phyloP scores from a whole-genome alignment of 2,113 vertebrate genomes.

The Myanophis thanlyinensis region DNA sequence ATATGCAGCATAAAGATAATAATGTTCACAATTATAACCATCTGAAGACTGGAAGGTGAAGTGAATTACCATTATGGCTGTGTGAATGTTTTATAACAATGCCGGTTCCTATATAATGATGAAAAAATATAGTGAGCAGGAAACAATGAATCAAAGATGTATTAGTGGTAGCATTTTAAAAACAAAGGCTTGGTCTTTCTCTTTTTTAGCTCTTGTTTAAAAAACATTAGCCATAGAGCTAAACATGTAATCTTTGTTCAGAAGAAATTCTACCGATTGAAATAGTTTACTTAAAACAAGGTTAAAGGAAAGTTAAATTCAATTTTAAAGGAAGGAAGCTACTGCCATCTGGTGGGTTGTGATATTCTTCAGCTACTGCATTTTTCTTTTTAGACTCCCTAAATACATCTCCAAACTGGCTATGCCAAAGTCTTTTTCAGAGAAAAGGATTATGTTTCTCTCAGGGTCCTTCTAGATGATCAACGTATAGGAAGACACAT shows the following conservation, averaged over 20 bases:
- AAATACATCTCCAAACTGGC: background rate
- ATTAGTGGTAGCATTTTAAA: conserved; percentile 30
- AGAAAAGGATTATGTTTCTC: background rate
- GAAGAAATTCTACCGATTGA: conserved; percentile 55
- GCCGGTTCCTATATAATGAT: background rate
- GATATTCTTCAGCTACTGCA: background rate
- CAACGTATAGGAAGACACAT: background rate
- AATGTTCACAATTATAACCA: background rate
- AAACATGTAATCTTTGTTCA: conserved; percentile 47
- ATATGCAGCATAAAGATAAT: background rate
- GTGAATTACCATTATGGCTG: background rate
- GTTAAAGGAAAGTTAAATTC: background rate
- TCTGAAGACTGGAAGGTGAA: conserved; percentile 11
- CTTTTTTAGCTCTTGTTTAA: conserved; percentile 11
- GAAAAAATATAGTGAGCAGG: background rate
- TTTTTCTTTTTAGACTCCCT: background rate
- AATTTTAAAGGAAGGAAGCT: conserved; percentile 54
- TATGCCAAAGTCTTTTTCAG: accelerated
- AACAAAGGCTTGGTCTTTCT: conserved; percentile 7
- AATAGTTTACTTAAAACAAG: conserved; percentile 49
- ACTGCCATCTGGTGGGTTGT: conserved; percentile 72
- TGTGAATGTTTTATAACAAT: background rate
- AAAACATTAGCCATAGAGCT: conserved; percentile 35
- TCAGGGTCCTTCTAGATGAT: background rate
- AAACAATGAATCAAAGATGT: background rate